phyloP scores from a whole-genome alignment of 2,888 invertebrate genomes.

The Drosophila prolongata region DNA sequence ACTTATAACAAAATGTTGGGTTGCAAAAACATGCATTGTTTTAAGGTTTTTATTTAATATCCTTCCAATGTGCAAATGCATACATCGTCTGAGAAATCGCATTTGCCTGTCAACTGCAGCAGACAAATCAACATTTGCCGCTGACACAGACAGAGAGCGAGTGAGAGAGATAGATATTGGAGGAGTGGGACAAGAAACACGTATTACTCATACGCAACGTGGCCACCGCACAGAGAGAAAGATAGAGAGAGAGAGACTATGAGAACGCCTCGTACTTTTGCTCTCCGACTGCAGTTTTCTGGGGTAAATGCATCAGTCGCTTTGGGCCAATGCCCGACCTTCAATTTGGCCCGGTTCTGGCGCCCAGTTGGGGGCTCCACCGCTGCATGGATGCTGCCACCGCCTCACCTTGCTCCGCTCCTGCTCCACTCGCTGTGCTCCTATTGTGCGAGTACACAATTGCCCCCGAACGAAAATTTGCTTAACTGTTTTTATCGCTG shows the following conservation, averaged over 20 bases:
- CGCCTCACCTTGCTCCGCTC: conserved; percentile 29
- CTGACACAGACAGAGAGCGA: conserved; percentile 20
- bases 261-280: conserved; percentile 11
- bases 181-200: conserved; percentile 3
- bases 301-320: conserved; percentile 73
- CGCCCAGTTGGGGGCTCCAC: conserved; percentile 27
- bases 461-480: conserved; percentile 44
- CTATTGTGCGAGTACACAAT: conserved; percentile 5
- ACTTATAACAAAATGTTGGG: no score
- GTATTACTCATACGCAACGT: conserved; percentile 44
- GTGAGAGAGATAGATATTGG: neutral
- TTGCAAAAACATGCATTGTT: no score
- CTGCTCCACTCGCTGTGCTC: conserved; percentile 16
- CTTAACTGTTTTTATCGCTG: conserved; percentile 37
- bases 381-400: conserved; percentile 10
- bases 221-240: conserved; percentile 19
- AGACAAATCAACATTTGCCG: conserved; percentile 20
- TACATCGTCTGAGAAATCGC: conserved; percentile 18
- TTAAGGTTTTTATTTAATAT: neutral
- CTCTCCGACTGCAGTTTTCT: conserved; percentile 51
- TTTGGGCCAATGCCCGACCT: conserved; percentile 81
- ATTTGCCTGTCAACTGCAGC: conserved; percentile 36
- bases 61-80: conserved; percentile 2
- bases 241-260: neutral
- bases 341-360: conserved; percentile 60